phyloP scores from a whole-genome alignment of 2,113 vertebrate species.

The Casuarius casuarius region DNA sequence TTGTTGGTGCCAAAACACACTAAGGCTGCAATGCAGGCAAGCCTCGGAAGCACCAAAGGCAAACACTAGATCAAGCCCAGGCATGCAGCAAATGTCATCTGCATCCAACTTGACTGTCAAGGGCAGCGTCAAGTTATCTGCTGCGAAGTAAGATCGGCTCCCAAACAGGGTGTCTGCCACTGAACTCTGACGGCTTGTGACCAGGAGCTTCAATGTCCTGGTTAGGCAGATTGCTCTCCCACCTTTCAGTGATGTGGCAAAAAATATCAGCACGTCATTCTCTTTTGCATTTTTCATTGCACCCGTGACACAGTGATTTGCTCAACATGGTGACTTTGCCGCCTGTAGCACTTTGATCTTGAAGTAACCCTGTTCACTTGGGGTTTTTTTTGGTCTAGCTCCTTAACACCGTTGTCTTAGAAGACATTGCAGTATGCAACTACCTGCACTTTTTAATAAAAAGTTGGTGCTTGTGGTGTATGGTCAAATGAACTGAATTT shows the following conservation, averaged over 20 bases:
- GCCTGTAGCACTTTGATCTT: not conserved
- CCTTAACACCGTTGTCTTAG: not conserved
- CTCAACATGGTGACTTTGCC: not conserved
- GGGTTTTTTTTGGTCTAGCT: not conserved
- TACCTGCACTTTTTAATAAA: not conserved
- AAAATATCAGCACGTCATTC: not conserved
- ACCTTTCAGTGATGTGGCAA: not conserved
- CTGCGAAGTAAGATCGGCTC: not conserved
- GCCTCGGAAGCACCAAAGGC: not conserved
- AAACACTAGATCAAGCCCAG: accelerated
- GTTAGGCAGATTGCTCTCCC: not conserved
- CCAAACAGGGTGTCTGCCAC: not conserved
- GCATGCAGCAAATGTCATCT: not conserved
- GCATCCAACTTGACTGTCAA: not conserved
- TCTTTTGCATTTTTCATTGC: not conserved
- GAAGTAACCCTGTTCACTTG: not conserved
- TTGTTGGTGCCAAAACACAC: no score
- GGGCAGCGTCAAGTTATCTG: not conserved
- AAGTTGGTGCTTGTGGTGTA: not conserved
- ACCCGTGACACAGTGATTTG: not conserved
- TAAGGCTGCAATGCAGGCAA: no score
- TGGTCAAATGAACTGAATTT: not conserved
- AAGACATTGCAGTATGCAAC: not conserved
- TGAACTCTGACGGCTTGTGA: not conserved
- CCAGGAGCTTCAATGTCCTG: not conserved